Percentiles rank a stretch among this genome's conserved stretches.
Conservation (phyloP, 1,140 invertebrate species). For the Alviniconcha marisindica region DNA sequence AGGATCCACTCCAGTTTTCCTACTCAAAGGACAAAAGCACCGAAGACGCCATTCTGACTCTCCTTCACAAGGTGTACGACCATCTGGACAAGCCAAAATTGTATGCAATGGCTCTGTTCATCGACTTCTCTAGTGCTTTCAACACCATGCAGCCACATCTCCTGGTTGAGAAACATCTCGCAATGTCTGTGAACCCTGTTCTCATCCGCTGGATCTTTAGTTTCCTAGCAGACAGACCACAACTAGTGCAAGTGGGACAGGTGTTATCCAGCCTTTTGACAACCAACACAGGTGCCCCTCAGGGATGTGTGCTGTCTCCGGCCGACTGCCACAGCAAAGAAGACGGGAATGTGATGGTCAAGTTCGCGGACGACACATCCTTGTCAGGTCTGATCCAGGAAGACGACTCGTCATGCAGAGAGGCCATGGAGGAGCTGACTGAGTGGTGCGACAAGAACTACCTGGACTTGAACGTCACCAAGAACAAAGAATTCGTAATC, state of each 20-base stretch:
- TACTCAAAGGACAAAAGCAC: background rate
- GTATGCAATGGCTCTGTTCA: background rate
- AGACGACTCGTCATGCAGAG: too few relatives aligned
- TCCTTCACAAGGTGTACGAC: background rate
- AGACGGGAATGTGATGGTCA: background rate
- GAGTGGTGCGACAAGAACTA: background rate
- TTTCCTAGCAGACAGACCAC: background rate
- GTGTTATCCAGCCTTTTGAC: background rate
- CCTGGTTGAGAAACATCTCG: background rate
- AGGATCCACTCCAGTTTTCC: conserved; percentile 3
- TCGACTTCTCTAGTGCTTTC: conserved; percentile 6
- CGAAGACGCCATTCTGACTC: background rate
- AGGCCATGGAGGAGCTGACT: too few relatives aligned
- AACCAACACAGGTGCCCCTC: conserved; percentile 7
- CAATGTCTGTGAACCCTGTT: background rate
- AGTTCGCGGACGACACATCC: background rate
- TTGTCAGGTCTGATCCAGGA: background rate
- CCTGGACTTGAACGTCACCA: background rate
- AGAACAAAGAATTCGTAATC: background rate
- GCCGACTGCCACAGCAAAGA: too few relatives aligned
- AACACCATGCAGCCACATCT: conserved; percentile 20
- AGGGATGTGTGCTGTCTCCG: conserved; percentile 13
- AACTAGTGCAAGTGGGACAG: background rate
- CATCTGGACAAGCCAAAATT: background rate
- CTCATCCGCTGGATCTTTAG: background rate